Evolutionary conservation across 2,113 vertebrate species (phyloP).

Genomic region (Eptesicus fuscus): DNA sequence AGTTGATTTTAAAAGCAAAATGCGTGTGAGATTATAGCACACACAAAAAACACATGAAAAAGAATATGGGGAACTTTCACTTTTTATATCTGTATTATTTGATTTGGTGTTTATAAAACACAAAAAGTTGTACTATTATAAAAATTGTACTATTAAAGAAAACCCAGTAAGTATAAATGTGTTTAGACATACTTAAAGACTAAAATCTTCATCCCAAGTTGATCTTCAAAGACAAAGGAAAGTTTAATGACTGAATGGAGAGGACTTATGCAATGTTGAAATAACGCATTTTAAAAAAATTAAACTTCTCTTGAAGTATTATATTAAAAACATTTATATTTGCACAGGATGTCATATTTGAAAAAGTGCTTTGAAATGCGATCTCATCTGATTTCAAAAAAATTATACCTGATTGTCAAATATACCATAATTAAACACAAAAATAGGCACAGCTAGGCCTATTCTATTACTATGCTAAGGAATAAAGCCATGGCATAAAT

Average conservation of each 20-base stretch:
- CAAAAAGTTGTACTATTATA: not conserved
- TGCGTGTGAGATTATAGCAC: not conserved
- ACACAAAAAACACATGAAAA: not conserved
- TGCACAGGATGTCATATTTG: not conserved
- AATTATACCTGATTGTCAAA: not conserved
- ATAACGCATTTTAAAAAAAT: not conserved
- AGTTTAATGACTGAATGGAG: not conserved
- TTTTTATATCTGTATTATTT: not conserved
- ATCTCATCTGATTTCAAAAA: not conserved
- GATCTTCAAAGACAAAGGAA: not conserved
- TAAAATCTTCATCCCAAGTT: not conserved
- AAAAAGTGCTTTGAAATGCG: not conserved
- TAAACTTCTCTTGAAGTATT: not conserved
- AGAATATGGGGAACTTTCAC: not conserved
- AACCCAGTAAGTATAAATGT: not conserved
- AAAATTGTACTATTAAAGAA: not conserved
- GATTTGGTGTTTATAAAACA: not conserved
- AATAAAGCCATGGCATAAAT: not conserved
- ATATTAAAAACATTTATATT: not conserved
- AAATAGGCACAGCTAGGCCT: not conserved
- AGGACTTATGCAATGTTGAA: not conserved
- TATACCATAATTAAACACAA: not conserved
- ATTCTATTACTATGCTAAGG: not conserved
- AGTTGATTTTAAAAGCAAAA: conserved; percentile 22
- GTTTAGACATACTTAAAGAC: conserved; percentile 5